Evolutionary conservation across 2,113 vertebrate genomes (phyloP).

Genomic region (Bos javanicus): DNA sequence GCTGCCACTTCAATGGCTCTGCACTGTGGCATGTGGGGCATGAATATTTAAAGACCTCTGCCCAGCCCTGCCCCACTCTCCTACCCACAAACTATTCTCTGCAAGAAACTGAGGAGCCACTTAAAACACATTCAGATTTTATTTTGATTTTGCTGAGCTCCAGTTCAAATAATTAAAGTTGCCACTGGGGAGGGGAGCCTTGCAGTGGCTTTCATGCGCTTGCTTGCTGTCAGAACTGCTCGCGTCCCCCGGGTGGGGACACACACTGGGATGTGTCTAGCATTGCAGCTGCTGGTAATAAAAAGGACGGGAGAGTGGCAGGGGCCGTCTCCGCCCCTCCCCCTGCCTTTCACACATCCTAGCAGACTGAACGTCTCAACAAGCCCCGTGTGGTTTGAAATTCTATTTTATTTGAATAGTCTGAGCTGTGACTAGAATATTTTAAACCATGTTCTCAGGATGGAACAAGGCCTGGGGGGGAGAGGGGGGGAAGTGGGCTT

Average conservation of each 20-base stretch:
- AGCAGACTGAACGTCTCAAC: constrained; percentile 76
- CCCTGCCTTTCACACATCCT: constrained; percentile 73
- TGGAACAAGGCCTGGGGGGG: constrained; percentile 29
- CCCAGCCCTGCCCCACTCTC: constrained; percentile 31
- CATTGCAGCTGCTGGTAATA: constrained; percentile 75
- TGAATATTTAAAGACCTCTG: constrained; percentile 81
- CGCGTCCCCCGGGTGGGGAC: constrained; percentile 59
- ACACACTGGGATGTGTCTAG: constrained; percentile 60
- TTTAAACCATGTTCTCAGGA: constrained; percentile 75
- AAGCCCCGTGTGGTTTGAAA: constrained; percentile 76
- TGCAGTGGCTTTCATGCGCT: constrained; percentile 60
- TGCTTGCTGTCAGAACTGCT: constrained; percentile 63
- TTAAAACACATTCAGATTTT: constrained; percentile 68
- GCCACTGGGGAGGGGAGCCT: constrained; percentile 43
- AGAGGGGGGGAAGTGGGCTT: neutral
- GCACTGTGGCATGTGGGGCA: neutral
- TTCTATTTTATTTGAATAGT: constrained; percentile 82
- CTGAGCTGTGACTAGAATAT: constrained; percentile 79
- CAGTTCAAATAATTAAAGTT: constrained; percentile 81
- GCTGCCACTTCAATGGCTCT: neutral
- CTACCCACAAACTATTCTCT: constrained; percentile 63
- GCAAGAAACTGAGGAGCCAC: constrained; percentile 66
- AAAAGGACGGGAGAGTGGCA: constrained; percentile 62
- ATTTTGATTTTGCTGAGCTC: constrained; percentile 73
- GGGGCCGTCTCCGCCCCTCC: constrained; percentile 39